phyloP scores from a whole-genome alignment of 2,113 vertebrate genomes.

The Mustela lutreola region DNA sequence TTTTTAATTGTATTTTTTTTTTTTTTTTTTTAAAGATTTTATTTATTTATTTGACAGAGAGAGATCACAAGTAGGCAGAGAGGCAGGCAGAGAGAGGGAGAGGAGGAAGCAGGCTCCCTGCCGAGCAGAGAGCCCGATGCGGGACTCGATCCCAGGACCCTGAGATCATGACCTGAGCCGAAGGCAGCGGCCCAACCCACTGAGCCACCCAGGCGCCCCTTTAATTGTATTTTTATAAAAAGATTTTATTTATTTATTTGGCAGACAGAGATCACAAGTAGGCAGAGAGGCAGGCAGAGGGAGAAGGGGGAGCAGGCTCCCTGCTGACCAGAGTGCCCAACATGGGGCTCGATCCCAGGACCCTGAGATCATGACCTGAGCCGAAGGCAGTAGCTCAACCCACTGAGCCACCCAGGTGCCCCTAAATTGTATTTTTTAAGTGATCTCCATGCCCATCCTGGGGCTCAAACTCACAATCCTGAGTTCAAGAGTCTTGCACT shows the following conservation, averaged over 20 bases:
- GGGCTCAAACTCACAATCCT: neutral
- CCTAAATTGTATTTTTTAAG: neutral
- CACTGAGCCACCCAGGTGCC: neutral
- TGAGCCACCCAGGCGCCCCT: neutral
- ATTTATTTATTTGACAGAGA: too few species aligned
- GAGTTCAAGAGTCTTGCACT: neutral
- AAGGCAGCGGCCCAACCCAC: neutral
- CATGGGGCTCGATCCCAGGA: too few species aligned
- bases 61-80: too few species aligned
- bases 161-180: neutral
- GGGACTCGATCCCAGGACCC: too few species aligned
- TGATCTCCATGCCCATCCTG: neutral
- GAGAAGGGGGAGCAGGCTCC: neutral
- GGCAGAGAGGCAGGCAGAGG: too few species aligned
- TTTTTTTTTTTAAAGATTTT: too few species aligned
- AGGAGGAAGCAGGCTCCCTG: too few species aligned
- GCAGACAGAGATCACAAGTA: too few species aligned
- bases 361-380: neutral
- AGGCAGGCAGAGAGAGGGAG: too few species aligned
- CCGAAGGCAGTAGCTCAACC: neutral
- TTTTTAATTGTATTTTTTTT: too few species aligned
- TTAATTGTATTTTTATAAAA: neutral
- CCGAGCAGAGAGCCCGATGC: too few species aligned
- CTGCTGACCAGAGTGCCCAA: neutral
- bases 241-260: too few species aligned